Base-by-base conservation (phyloP, 2,113 vertebrate species). In the Stegostoma tigrinum region DNA sequence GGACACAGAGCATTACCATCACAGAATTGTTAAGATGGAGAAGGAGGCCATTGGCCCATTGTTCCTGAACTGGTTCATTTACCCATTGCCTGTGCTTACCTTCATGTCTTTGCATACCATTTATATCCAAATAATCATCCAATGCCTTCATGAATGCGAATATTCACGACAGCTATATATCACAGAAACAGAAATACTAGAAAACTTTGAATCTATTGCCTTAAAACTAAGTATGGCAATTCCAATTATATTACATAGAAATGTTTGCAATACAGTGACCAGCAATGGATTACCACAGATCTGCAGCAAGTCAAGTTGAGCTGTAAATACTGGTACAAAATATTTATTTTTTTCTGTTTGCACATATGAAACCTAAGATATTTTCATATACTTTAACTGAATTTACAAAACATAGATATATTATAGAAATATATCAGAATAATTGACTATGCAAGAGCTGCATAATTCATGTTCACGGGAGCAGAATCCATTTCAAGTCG, bases 371-470 rank as follows among this genome's bases (percentile, higher is more conserved):
- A 68, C 68, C 38, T 27, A 89, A 55, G 64, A 94, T 42, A 66
- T 24, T 93, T 87, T 34, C 34, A n/a, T 89, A 68, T 94, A 68
- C 42, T 94, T 94, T n/a, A 91, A 38, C 23, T 94, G 64, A 55
- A 68, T 94, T 45, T 68, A 42, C 8, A 68, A n/a, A 67, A 38
- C 42, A 23, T 67, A 94, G 5, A 38, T n/a, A 94, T 67, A 38
- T 70, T 68, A 67, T 19, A 67, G 67, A 94, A 45, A 94, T 89
- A 55, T 45, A 48, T 93, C 90, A 93, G 38, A 67, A 8, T 42
- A 68, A 68, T 38, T 38, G 45, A 87, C 8, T 61, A 70, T 94
- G 23, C 10, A 70, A 45, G 48, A 45, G 6, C n/a, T 94, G 66
- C 19, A 94, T 64, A 42, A 94, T 94, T 94, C 64, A 42, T 67